phyloP scores from a whole-genome alignment of 92 coral and sea anemone genomes.

The Porites divaricata region DNA sequence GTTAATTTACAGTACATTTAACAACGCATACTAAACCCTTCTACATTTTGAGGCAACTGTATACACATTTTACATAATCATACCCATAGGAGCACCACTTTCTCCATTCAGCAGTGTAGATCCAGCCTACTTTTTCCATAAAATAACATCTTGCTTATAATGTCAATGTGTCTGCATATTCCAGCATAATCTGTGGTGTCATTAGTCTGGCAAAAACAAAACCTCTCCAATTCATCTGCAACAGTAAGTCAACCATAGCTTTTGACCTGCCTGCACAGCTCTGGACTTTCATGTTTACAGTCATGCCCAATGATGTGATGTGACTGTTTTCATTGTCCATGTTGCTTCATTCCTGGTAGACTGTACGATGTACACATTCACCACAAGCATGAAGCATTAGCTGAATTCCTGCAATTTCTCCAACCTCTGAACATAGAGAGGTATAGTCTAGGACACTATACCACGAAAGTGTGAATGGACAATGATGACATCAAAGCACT shows the following conservation, averaged over 20 bases:
- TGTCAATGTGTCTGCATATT: not conserved
- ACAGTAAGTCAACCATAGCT: too few species aligned
- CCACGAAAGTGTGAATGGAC: not conserved
- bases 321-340: not conserved
- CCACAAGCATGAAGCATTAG: not conserved
- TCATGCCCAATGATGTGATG: not conserved
- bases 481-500: not conserved
- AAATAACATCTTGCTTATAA: constrained; percentile 5
- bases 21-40: not conserved
- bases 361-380: not conserved
- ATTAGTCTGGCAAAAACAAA: not conserved
- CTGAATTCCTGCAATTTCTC: not conserved
- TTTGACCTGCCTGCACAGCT: not conserved
- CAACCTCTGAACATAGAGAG: not conserved
- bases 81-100: not conserved
- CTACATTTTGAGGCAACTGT: not conserved
- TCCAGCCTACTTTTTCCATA: constrained; percentile 42
- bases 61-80: not conserved
- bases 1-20: not conserved
- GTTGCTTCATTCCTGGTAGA: not conserved
- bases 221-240: too few species aligned
- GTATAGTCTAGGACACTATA: not conserved
- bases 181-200: not conserved
- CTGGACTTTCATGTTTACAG: not conserved
- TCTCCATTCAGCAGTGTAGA: constrained; percentile 10